Evolutionary conservation across 2,113 vertebrate species (phyloP).

Genomic region (Myotis lucifugus): DNA sequence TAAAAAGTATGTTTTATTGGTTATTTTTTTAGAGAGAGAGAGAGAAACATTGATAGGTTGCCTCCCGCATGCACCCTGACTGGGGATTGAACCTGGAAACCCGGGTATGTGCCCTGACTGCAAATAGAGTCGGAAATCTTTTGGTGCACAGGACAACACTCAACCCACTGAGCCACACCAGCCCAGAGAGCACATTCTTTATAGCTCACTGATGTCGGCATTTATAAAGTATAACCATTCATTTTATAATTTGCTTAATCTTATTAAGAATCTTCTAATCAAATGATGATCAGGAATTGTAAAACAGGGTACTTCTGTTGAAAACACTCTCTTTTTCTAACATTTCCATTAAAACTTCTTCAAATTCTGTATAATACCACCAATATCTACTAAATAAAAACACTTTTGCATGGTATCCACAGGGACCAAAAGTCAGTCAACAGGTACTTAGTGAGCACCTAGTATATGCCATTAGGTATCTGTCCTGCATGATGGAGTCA

Average conservation of each 20-base stretch:
- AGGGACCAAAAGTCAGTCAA: background rate
- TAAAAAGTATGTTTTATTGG: too few species aligned
- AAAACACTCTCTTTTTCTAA: background rate
- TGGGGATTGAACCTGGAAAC: too few species aligned
- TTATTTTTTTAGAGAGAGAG: too few species aligned
- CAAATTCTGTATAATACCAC: background rate
- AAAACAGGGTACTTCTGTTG: background rate
- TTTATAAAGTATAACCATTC: background rate
- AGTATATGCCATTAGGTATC: background rate
- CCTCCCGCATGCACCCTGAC: too few species aligned
- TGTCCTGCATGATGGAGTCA: background rate
- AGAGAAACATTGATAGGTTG: too few species aligned
- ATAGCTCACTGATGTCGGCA: background rate
- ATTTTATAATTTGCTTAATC: background rate
- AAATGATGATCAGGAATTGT: background rate
- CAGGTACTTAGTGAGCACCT: background rate
- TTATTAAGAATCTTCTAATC: background rate
- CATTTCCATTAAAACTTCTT: background rate
- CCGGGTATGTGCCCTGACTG: too few species aligned
- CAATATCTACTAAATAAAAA: background rate
- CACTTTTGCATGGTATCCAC: accelerated
- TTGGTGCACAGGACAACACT: too few species aligned
- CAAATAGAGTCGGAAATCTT: too few species aligned
- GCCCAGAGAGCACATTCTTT: background rate
- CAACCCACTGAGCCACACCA: too few species aligned